Evolutionary conservation across 2,113 vertebrate species (phyloP), one percentile per base, ranked within the genome.

Genomic region (Caloenas nicobarica): DNA sequence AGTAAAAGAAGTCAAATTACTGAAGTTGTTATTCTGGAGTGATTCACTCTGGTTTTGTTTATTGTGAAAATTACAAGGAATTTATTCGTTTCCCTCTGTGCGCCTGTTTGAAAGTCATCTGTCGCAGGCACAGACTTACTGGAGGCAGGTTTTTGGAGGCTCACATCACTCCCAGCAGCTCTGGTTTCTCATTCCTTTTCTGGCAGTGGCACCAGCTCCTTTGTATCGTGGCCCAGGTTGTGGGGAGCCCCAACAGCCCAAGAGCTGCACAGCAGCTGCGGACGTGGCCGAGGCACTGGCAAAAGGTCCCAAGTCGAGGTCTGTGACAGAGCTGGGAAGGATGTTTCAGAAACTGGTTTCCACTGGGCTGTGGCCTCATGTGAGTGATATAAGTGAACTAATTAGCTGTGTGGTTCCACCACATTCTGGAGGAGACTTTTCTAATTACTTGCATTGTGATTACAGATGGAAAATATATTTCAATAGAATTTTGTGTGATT

Each of bases 41-140:
- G 96, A 97, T 95, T 97, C 96, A 96, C 77, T 95, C 87, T 88
- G 95, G 94, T 74, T 96, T 95, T 74, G 57, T 96, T 98, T 96
- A 91, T 97, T 97, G 96, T 95, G 96, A 95, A 96, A 97, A 96
- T 96, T 89, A 89, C 74, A 51, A 62, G 62, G 95, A 86, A 92
- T 97, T 96, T 91, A 64, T 96, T 96, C 88, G 88, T 92, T 88
- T 91, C 84, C 95, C 38, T 69, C 62, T 69, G 42, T 56, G 19
- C 93, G 92, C 86, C 85, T 72, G 65, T 93, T 93, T 90, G 84
- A 96, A 95, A 96, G 89, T 92, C 76, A 76, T 92, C 71, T 87
- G 40, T 88, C 86, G 83, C 22, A 86, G 58, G 54, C 62, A 61
- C 14, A 53, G 44, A 19, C 25, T 78, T 28, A 38, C 2, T 42